phyloP scores from a whole-genome alignment of 1,140 invertebrate species.

The Campoletis sonorensis region DNA sequence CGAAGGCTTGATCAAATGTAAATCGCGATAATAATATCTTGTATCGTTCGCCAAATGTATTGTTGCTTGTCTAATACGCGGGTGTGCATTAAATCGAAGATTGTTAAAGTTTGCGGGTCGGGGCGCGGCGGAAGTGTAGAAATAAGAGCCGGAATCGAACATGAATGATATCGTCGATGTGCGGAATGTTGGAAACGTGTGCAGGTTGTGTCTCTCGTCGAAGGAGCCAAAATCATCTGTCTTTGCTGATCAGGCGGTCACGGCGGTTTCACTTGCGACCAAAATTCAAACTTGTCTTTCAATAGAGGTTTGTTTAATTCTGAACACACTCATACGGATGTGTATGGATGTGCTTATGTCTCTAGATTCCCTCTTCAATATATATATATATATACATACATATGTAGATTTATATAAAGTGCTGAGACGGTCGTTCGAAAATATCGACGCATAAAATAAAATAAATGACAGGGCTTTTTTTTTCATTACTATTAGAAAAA shows the following conservation, averaged over 20 bases:
- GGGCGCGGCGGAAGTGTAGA: too few relatives aligned
- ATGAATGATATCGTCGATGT: constrained; percentile 70
- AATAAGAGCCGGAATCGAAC: constrained; percentile 31
- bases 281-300: constrained; percentile 81
- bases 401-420: too few relatives aligned
- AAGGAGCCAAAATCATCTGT: constrained; percentile 76
- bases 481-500: too few relatives aligned
- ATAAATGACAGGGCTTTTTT: too few relatives aligned
- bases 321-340: background rate
- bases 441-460: too few relatives aligned
- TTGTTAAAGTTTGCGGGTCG: too few relatives aligned
- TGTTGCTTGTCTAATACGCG: too few relatives aligned
- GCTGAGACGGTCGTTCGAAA: too few relatives aligned
- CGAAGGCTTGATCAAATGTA: too few relatives aligned
- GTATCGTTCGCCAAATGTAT: too few relatives aligned
- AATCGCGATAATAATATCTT: too few relatives aligned
- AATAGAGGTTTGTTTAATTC: constrained; percentile 78
- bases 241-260: constrained; percentile 70
- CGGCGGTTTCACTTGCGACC: constrained; percentile 74
- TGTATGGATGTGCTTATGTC: background rate
- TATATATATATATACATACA: background rate
- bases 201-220: constrained; percentile 80
- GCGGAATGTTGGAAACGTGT: constrained; percentile 73
- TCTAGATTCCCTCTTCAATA: background rate
- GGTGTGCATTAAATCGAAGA: too few relatives aligned